These are phyloP conservation scores for Porites cylindrica DNA, from an alignment of 92 coral and sea anemone genomes.

Conservation along the genomic window DNA sequence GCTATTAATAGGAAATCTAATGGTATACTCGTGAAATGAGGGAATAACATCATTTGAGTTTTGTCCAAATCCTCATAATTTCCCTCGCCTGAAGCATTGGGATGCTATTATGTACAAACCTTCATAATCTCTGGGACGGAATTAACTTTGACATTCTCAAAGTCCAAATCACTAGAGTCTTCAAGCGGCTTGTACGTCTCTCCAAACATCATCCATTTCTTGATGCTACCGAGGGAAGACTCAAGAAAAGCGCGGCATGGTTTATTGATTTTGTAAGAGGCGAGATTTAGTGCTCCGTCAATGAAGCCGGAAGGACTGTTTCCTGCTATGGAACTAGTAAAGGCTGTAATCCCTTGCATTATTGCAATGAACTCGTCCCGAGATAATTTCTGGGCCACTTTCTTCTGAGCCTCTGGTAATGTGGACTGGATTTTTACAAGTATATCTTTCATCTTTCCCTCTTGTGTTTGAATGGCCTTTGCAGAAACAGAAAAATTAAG, in stretches of 20 bases:
- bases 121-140: constrained; percentile 58
- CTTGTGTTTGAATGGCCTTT: background rate
- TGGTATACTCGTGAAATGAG: too few relatives aligned
- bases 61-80: too few relatives aligned
- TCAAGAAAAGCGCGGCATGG: background rate
- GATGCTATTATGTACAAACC: constrained; percentile 12
- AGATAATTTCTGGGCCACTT: background rate
- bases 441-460: background rate
- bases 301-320: background rate
- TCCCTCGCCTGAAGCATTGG: too few relatives aligned
- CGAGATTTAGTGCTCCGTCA: background rate
- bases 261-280: constrained; percentile 1
- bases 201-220: constrained; percentile 50
- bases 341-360: constrained; percentile 12
- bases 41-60: too few relatives aligned
- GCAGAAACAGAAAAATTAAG: background rate
- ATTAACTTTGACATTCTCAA: constrained; percentile 36
- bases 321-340: background rate
- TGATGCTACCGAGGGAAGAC: background rate
- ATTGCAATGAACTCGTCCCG: background rate
- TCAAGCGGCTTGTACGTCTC: constrained; percentile 18
- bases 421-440: background rate
- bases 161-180: constrained; percentile 53
- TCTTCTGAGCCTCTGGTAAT: background rate
- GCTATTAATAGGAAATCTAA: too few relatives aligned